These are phyloP conservation scores for Drosophila mojavensis DNA, from an alignment of 1,140 invertebrate species.

Conservation along the genomic window DNA sequence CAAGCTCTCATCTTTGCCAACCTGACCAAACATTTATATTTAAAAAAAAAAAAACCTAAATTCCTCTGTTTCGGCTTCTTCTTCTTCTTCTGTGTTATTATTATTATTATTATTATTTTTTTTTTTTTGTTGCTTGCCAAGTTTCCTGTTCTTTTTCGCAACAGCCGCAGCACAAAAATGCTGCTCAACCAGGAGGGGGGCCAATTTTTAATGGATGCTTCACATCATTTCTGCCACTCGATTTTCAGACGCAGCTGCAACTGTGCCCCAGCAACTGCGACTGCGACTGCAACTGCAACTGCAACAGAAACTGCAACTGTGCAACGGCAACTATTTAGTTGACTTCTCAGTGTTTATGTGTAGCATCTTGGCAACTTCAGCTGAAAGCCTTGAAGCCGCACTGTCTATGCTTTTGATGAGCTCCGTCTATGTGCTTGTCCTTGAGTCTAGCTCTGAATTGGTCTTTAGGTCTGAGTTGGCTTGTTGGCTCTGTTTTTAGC, in stretches of 20 bases:
- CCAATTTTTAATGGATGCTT: conserved; percentile 54
- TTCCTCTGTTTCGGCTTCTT: conserved; percentile 17
- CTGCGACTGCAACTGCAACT: conserved; percentile 31
- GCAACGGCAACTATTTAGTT: conserved; percentile 49
- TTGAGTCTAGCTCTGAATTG: background rate
- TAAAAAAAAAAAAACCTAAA: conserved; percentile 10
- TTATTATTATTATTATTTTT: conserved; percentile 41
- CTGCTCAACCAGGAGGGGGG: conserved; percentile 64
- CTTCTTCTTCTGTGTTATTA: conserved; percentile 39
- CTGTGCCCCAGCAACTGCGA: conserved; percentile 7
- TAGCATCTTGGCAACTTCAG: conserved; percentile 28
- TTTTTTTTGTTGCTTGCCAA: conserved; percentile 37
- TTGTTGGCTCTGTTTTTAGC: too few species aligned
- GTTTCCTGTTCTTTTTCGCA: conserved; percentile 82
- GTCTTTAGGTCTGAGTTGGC: background rate
- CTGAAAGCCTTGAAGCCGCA: conserved; percentile 4
- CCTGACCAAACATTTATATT: conserved; percentile 53
- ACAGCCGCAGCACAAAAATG: conserved; percentile 64
- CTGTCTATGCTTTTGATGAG: background rate
- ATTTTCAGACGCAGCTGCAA: conserved; percentile 43
- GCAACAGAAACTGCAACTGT: conserved; percentile 31
- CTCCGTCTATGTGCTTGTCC: conserved; percentile 1
- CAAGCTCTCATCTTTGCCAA: conserved; percentile 63
- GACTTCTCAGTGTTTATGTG: conserved; percentile 41
- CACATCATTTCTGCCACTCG: conserved; percentile 48